Evolutionary conservation across 2,888 invertebrate species (phyloP), one percentile per base, ranked within the genome.

Genomic region (Diaphora mendica): DNA sequence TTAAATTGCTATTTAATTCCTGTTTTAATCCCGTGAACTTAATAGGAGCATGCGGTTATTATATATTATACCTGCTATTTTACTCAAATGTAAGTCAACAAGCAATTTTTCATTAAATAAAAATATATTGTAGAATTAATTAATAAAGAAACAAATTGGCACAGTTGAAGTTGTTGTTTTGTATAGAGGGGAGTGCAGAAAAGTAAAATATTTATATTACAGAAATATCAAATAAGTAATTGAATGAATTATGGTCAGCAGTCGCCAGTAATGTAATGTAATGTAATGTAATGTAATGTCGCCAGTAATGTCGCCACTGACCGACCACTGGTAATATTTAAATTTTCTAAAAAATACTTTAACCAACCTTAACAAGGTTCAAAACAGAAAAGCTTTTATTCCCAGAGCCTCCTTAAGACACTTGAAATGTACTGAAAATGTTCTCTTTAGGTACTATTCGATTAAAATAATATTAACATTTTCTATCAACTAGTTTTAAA

Each of bases 1-100:
- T 79, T 74, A 77, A 74, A 82, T 74, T 70, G 71, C 70, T 77
- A 71, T 77, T 83, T 77, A 77, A 82, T 79, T 74, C 68, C 69
- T 42, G 55, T 30, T 44, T 9, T 78, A 78, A 83, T 74, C 77
- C 70, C 23, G 35, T 67, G 35, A 75, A 67, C 77, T 78, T 78
- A 82, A 80, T 80, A 73, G 81, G 51, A 71, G 44, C 39, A 23
- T 44, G 59, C n/a, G 66, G 66, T 67, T 67, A 26, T 0, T 11
- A 1, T 7, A 11, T n/a, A n/a, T n/a, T n/a, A n/a, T n/a, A n/a
- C 23, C 23, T 11, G 3, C 23, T 9, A n/a, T n/a, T n/a, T 9
- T n/a, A 55, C 3, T 3, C 3, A 59, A 59, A 26, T 55, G n/a
- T 55, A 55, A 55, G 20, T 11, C 55, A 55, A 55, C 55, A n/a